These are phyloP conservation scores for Urocolius indicus DNA, from an alignment of 2,113 vertebrate species.

Conservation along the genomic window DNA sequence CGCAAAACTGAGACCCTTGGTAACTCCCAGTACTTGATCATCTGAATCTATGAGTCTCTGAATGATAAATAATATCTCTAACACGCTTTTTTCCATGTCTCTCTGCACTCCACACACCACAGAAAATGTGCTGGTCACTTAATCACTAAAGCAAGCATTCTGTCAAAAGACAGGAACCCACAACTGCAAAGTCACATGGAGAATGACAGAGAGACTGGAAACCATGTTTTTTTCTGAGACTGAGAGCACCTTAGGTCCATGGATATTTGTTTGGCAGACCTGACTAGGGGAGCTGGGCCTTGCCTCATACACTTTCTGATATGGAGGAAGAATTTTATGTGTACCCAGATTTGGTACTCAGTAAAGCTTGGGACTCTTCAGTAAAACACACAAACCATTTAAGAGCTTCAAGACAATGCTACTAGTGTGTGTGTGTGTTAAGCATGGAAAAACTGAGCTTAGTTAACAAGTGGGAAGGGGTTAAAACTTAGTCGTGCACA, in stretches of 20 bases:
- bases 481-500: constrained; percentile 22
- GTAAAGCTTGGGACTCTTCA: not conserved
- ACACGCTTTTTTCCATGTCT: not conserved
- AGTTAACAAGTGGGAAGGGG: not conserved
- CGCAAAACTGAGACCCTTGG: not conserved
- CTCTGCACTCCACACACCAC: not conserved
- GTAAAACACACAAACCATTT: not conserved
- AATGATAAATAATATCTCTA: fast-evolving
- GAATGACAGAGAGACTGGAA: not conserved
- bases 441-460: not conserved
- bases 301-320: not conserved
- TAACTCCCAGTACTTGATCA: not conserved
- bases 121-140: not conserved
- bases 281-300: not conserved
- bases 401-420: not conserved
- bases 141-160: not conserved
- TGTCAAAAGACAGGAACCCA: not conserved
- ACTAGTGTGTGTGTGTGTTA: not conserved
- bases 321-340: not conserved
- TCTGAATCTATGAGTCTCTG: not conserved
- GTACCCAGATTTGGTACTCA: not conserved
- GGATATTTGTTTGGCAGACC: not conserved
- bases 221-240: not conserved
- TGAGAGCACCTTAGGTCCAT: not conserved
- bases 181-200: not conserved